Conservation (phyloP, 2,888 invertebrate species). For the Troilus luridus region DNA sequence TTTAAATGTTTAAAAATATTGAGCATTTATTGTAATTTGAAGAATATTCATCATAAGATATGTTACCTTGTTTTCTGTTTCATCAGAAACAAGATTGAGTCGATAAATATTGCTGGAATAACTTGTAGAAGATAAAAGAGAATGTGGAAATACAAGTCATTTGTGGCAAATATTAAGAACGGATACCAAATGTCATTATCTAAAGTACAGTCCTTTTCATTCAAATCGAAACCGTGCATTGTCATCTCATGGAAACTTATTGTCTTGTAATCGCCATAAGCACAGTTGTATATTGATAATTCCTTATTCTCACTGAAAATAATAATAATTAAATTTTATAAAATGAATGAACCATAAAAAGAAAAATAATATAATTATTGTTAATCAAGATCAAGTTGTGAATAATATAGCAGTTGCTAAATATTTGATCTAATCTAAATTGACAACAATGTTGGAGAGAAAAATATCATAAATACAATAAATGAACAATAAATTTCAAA, state of each 20-base stretch:
- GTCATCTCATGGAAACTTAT: constrained; percentile 52
- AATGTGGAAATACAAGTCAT: constrained; percentile 55
- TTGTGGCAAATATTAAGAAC: constrained; percentile 58
- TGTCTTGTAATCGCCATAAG: constrained; percentile 32
- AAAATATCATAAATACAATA: too few species aligned
- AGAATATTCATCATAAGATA: background rate
- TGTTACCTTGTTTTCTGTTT: constrained; percentile 61
- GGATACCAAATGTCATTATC: constrained; percentile 63
- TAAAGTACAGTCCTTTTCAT: constrained; percentile 25
- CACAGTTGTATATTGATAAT: constrained; percentile 56
- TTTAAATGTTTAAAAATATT: too few species aligned
- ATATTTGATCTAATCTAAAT: too few species aligned
- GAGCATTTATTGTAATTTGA: background rate
- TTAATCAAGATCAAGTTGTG: too few species aligned
- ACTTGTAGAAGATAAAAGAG: constrained; percentile 61
- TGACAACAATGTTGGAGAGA: too few species aligned
- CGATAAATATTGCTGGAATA: constrained; percentile 58
- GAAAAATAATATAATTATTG: background rate
- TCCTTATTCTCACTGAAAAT: constrained; percentile 34
- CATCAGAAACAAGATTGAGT: constrained; percentile 56
- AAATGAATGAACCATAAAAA: background rate
- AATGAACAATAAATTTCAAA: too few species aligned
- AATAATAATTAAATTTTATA: background rate
- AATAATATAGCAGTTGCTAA: too few species aligned
- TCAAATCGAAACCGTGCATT: constrained; percentile 50